A percentile compares a stretch with the other conserved stretches of the same genome.
Conservation (phyloP, 2,113 vertebrate genomes). For the Sorex araneus region DNA sequence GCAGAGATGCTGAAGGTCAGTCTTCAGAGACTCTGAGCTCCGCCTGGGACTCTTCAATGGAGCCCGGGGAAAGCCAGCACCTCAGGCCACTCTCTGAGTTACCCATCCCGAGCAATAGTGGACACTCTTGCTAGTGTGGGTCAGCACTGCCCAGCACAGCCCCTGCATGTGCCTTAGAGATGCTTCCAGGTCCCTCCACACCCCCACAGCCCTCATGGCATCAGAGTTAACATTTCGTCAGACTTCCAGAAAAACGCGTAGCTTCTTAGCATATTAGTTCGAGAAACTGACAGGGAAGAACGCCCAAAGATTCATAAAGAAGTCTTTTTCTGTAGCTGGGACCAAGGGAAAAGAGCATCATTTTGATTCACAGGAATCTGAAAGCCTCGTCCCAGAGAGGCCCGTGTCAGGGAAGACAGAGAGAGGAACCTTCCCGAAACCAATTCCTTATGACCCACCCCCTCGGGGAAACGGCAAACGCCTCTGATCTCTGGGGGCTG, state of each 20-base stretch:
- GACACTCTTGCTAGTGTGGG: neutral
- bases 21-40: neutral
- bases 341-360: neutral
- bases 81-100: neutral
- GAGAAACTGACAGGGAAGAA: neutral
- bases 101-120: neutral
- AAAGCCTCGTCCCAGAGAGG: neutral
- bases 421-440: neutral
- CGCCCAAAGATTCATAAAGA: neutral
- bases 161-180: neutral
- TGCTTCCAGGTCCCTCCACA: too few species aligned
- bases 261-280: neutral
- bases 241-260: neutral
- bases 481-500: neutral
- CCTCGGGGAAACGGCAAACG: neutral
- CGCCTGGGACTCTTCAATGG: too few species aligned
- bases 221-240: neutral
- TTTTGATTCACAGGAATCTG: neutral
- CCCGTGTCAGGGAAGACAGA: neutral
- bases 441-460: neutral
- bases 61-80: neutral
- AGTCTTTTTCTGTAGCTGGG: neutral
- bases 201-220: neutral
- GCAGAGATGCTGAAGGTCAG: neutral
- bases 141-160: neutral